Evolutionary conservation across 2,888 invertebrate genomes (phyloP).

Genomic region (Eilema depressum): DNA sequence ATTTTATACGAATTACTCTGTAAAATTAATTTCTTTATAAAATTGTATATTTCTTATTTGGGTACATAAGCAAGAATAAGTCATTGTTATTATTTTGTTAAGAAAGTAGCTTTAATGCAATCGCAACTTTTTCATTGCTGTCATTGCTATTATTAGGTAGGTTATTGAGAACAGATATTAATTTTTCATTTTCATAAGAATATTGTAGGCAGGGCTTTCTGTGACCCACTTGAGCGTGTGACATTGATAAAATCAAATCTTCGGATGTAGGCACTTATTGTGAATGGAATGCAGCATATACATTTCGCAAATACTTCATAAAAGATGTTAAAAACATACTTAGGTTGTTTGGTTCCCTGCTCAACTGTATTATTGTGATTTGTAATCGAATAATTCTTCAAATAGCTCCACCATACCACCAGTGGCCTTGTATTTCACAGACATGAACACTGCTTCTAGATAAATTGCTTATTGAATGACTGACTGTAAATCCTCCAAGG

Average conservation of each 20-base stretch:
- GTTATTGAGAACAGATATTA: constrained; percentile 19
- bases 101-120: constrained; percentile 48
- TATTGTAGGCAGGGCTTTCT: background rate
- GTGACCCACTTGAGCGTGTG: background rate
- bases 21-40: constrained; percentile 23
- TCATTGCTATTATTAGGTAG: constrained; percentile 40
- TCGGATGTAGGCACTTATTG: too few species aligned
- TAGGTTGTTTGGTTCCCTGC: too few species aligned
- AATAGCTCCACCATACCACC: too few species aligned
- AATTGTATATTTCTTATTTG: constrained; percentile 34
- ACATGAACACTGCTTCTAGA: too few species aligned
- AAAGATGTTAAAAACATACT: too few species aligned
- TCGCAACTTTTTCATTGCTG: constrained; percentile 28
- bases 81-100: constrained; percentile 49
- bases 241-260: background rate
- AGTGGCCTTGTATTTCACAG: too few species aligned
- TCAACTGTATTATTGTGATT: too few species aligned
- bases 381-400: too few species aligned
- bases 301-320: too few species aligned
- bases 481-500: too few species aligned
- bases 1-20: constrained; percentile 53
- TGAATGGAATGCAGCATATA: too few species aligned
- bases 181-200: background rate
- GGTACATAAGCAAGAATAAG: constrained; percentile 42
- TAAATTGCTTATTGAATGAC: too few species aligned